phyloP scores from a whole-genome alignment of 2,113 vertebrate species.

The Terrapene triunguis region DNA sequence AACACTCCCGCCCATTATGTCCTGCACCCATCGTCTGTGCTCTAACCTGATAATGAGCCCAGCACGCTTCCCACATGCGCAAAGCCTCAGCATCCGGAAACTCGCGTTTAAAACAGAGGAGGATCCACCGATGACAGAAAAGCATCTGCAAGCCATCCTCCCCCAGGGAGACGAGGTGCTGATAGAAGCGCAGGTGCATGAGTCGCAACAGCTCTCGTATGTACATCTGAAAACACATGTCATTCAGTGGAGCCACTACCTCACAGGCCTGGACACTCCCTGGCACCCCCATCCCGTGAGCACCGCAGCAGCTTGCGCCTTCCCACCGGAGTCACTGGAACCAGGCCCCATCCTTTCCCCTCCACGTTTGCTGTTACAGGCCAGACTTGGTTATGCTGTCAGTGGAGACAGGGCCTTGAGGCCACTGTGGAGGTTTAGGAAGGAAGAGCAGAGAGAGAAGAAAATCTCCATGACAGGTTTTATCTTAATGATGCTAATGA shows the following conservation, averaged over 20 bases:
- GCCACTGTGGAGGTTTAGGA: background rate
- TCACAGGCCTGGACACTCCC: rapidly evolving
- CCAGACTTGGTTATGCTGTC: rapidly evolving
- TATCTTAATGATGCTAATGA: background rate
- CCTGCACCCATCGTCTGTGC: background rate
- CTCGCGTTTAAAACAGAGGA: conserved; percentile 98
- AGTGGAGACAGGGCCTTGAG: background rate
- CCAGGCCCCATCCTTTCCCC: background rate
- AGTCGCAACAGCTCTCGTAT: conserved; percentile 94
- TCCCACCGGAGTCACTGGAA: rapidly evolving
- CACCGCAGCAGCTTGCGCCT: background rate
- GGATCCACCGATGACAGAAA: conserved; percentile 98
- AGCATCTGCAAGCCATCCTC: conserved; percentile 98
- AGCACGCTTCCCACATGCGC: conserved; percentile 98
- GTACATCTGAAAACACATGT: conserved; percentile 84
- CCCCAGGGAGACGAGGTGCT: conserved; percentile 90
- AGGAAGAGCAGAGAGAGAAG: background rate
- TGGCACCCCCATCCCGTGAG: rapidly evolving
- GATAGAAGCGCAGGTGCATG: conserved; percentile 90
- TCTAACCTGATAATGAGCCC: conserved; percentile 97
- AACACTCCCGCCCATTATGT: rapidly evolving
- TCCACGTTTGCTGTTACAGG: background rate
- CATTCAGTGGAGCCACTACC: background rate
- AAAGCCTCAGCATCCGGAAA: conserved; percentile 94
- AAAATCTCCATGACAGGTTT: background rate